Percentiles rank a stretch among this genome's conserved stretches.
phyloP scores from a whole-genome alignment of 2,113 vertebrate genomes.

The Antechinus flavipes region DNA sequence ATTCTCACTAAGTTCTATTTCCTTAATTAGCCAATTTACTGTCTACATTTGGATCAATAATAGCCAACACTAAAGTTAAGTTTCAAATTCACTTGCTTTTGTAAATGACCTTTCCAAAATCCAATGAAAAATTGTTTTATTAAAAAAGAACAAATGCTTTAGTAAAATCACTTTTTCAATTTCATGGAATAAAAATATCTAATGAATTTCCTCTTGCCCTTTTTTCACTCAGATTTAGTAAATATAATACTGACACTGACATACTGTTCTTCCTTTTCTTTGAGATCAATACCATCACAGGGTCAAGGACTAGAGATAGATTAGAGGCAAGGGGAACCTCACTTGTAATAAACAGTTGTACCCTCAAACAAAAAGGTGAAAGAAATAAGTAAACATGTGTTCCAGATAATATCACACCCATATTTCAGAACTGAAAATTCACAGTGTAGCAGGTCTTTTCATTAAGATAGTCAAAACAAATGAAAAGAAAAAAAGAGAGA shows the following conservation, averaged over 20 bases:
- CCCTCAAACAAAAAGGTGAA: not conserved
- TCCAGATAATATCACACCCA: not conserved
- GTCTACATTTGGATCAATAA: not conserved
- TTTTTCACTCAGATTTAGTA: not conserved
- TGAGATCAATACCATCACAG: not conserved
- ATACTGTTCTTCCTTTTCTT: not conserved
- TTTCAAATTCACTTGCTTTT: not conserved
- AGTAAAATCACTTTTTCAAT: conserved; percentile 22
- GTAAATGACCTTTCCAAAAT: not conserved
- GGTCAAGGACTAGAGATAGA: not conserved
- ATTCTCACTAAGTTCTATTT: not conserved
- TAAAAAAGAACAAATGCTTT: conserved; percentile 19
- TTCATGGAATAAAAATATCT: not conserved
- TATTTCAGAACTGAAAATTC: not conserved
- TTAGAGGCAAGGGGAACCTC: not conserved
- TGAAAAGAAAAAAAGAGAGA: too few species aligned
- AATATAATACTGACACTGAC: not conserved
- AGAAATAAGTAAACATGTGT: conserved; percentile 17
- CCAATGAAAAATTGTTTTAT: not conserved
- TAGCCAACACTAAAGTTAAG: not conserved
- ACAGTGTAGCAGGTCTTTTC: not conserved
- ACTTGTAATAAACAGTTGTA: not conserved
- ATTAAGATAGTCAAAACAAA: not conserved
- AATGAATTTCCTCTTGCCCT: conserved; percentile 15
- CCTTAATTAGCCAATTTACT: not conserved